Evolutionary conservation across 1,140 invertebrate genomes (phyloP), one percentile per base, ranked within the genome.

Genomic region (Drosophila hydei): DNA sequence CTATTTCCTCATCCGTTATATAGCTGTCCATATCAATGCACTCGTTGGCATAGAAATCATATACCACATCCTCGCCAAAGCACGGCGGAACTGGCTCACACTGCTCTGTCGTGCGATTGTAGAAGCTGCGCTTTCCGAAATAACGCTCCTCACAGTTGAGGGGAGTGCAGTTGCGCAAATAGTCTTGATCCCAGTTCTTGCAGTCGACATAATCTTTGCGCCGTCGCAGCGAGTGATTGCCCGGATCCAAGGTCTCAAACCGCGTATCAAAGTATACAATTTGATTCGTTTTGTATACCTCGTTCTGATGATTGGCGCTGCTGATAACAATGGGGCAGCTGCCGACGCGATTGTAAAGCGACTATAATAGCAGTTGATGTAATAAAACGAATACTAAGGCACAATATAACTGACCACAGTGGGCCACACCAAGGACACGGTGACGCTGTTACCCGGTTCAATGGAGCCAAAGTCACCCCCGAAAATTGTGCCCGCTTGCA

Each of bases 111-210:
- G 38, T 48, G 6, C 16, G 7, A 64, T 91, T 90, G 50, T 79
- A 91, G 52, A 74, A 91, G 58, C 68, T 90, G 0, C 84, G 80
- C 19, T 75, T 48, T 0, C 90, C 90, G 60, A 91, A 91, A 38
- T 91, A 91, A 0, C 79, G 88, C 45, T 89, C 84, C 58, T 91
- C 84, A 64, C 90, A 91, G 23, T 89, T 73, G 0, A 89, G 52
- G 0, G 90, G 90, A 5, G 69, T 79, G 52, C 90, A 91, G 36
- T 91, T 89, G 0, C 48, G 47, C 0, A 90, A 63, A 25, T 91
- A 91, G 25, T 91, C 68, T 36, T 77, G 64, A 54, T 91, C 90
- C 83, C 83, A 91, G 63, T 79, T 90, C 0, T 56, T 61, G 36
- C 90, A 91, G 33, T 89, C 71, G 14, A n/a, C 48, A 9, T 75